A percentile compares a stretch with the other conserved stretches of the same genome.
Evolutionary conservation across 1,140 invertebrate genomes (phyloP).

Genomic region (Pseudomyrmex concolor): DNA sequence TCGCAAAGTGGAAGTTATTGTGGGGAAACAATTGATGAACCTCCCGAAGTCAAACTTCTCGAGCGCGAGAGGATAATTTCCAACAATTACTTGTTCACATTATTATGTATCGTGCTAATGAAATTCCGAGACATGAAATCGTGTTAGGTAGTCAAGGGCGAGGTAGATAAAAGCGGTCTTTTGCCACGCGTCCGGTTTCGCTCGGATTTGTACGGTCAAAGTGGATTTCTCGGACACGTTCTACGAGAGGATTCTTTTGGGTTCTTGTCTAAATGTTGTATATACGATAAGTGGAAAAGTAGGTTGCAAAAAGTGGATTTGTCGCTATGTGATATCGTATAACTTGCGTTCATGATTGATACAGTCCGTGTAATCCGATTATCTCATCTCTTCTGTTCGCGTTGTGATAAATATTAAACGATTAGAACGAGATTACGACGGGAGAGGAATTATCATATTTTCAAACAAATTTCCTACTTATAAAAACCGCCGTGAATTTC

Average conservation of each 20-base stretch:
- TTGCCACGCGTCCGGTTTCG: conserved; percentile 29
- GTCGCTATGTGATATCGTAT: conserved; percentile 11
- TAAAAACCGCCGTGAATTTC: background rate
- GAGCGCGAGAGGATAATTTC: conserved; percentile 12
- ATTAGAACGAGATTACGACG: conserved; percentile 3
- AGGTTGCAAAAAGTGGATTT: conserved; percentile 7
- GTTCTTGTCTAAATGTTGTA: conserved; percentile 30
- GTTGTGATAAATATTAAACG: conserved; percentile 15
- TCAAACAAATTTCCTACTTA: background rate
- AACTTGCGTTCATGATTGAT: conserved; percentile 46
- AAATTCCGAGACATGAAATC: conserved; percentile 42
- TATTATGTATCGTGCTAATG: conserved; percentile 36
- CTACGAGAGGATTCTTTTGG: conserved; percentile 24
- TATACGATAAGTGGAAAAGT: background rate
- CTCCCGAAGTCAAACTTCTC: conserved; percentile 15
- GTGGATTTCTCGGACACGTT: conserved; percentile 55
- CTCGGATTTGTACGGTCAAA: conserved; percentile 60
- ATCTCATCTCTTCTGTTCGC: background rate
- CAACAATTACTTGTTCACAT: conserved; percentile 16
- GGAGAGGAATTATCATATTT: conserved; percentile 1
- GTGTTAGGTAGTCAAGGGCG: conserved; percentile 28
- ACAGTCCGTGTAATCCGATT: conserved; percentile 32
- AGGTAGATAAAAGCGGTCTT: conserved; percentile 52
- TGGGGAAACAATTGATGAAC: background rate
- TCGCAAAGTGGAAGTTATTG: background rate